Conservation (phyloP, 2,113 vertebrate species). For the Elgaria multicarinata region DNA sequence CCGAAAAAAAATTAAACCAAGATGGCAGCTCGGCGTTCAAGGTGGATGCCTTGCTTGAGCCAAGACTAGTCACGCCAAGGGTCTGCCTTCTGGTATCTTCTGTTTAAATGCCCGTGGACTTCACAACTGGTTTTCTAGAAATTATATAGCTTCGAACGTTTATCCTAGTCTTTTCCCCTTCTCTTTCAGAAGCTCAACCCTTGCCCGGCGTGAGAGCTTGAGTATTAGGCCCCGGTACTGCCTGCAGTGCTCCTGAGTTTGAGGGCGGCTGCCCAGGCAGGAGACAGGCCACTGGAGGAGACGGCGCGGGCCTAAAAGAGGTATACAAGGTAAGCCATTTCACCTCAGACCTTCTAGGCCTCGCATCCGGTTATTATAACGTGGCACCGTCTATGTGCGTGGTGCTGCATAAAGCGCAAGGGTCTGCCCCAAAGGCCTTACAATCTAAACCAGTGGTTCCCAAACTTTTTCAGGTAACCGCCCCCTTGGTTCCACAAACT, state of each 20-base stretch:
- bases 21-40: too few relatives aligned
- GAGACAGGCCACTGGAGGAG: constrained; percentile 21
- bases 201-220: constrained; percentile 58
- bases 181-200: constrained; percentile 15
- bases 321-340: constrained; percentile 60
- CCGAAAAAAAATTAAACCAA: too few relatives aligned
- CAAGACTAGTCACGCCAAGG: too few relatives aligned
- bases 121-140: not conserved
- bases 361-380: not conserved
- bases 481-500: too few relatives aligned
- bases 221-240: constrained; percentile 68
- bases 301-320: constrained; percentile 47
- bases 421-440: not conserved
- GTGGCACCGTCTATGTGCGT: not conserved
- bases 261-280: constrained; percentile 39
- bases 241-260: constrained; percentile 73
- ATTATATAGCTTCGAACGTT: not conserved
- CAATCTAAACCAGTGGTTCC: too few relatives aligned
- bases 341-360: not conserved
- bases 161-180: not conserved
- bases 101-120: too few relatives aligned
- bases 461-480: too few relatives aligned
- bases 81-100: too few relatives aligned
- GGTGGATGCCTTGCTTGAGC: too few relatives aligned
- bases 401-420: not conserved